Evolutionary conservation across 1,140 invertebrate genomes (phyloP), one percentile per base, ranked within the genome.

Genomic region (Cydia strobilella): DNA sequence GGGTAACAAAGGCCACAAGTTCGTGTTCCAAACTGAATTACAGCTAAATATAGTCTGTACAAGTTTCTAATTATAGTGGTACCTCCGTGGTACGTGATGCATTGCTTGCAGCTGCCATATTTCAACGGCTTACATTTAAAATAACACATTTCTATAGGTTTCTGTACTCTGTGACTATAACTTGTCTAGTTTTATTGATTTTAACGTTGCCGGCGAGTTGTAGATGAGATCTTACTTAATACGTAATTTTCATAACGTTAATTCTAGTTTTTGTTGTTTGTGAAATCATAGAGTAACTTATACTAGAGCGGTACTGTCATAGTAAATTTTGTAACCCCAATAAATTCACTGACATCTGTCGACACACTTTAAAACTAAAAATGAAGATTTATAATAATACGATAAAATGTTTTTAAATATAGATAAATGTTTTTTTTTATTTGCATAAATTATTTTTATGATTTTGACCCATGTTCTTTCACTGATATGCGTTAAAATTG

Each of bases 51-150:
- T 69, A 69, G 65, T 69, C 65, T 18, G 31, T 69, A 35, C 65
- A 69, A 75, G 77, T 73, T 75, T 80, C 79, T 80, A 80, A 80
- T 80, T 77, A 79, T 80, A 80, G 69, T 75, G n/a, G n/a, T n/a
- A n/a, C n/a, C n/a, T n/a, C n/a, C 31, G 48, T 78, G 54, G 66
- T 76, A 75, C 48, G 77, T 76, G 72, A 62, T 62, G 42, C 66
- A 72, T 78, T 74, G 74, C 77, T 69, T 76, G 66, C 77, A 75
- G 75, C 72, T 54, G 77, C 73, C 77, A 81, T 77, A 75, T 83
- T 81, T 79, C 78, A 75, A 74, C 77, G 75, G 31, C 59, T 71
- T 79, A 76, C 75, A 63, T 77, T 74, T 77, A 66, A 66, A 78
- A 77, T 84, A 82, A 83, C 31, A 69, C 65, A 35, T 69, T 69